These are phyloP conservation scores for Leptopilina boulardi DNA, from an alignment of 1,140 invertebrate genomes.

Conservation along the genomic window DNA sequence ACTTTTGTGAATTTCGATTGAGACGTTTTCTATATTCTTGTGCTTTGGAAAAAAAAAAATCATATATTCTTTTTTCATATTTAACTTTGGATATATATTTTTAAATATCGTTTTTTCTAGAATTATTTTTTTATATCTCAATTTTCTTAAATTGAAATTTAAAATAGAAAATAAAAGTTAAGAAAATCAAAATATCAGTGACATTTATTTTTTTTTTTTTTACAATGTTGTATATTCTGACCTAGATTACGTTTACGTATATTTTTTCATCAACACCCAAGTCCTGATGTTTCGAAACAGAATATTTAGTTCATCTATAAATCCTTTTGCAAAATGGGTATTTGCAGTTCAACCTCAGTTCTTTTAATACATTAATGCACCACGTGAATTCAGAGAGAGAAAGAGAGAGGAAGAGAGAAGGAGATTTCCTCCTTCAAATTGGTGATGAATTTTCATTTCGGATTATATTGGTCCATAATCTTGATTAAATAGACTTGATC, in stretches of 20 bases:
- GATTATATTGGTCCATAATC: constrained; percentile 14
- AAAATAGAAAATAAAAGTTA: too few relatives aligned
- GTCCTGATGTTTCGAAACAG: neutral
- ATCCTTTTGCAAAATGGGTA: neutral
- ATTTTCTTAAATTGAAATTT: too few relatives aligned
- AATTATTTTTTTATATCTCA: too few relatives aligned
- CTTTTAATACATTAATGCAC: constrained; percentile 12
- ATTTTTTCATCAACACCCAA: neutral
- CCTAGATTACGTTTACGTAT: neutral
- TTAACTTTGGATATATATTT: neutral
- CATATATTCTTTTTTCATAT: neutral
- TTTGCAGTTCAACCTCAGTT: neutral
- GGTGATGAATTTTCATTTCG: constrained; percentile 13
- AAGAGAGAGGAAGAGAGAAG: too few relatives aligned
- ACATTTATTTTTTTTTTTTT: neutral
- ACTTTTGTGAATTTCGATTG: neutral
- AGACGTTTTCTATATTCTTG: neutral
- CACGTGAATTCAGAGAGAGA: neutral
- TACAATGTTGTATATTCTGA: neutral
- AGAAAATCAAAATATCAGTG: neutral
- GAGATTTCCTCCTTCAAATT: neutral
- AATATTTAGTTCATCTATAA: constrained; percentile 15
- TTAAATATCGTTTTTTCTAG: too few relatives aligned
- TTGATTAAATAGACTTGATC: neutral
- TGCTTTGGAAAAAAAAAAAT: too few relatives aligned